Conservation (phyloP, 1,140 invertebrate genomes). For the Heliconius nattereri region DNA sequence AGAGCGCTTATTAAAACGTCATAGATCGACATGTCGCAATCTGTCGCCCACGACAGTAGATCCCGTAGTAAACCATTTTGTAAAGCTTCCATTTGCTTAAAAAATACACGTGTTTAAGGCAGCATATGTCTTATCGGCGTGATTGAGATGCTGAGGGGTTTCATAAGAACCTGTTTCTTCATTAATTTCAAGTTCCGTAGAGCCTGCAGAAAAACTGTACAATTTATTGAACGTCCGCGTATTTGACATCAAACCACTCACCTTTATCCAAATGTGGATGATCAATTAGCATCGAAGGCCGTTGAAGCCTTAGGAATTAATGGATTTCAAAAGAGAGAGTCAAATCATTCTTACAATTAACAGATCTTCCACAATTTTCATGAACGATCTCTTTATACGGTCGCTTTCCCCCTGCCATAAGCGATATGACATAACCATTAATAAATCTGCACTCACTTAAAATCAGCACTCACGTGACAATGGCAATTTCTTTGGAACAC, state of each 20-base stretch:
- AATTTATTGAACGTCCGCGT: constrained; percentile 44
- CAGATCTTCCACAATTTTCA: too few species aligned
- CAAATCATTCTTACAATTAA: too few species aligned
- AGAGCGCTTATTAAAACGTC: too few species aligned
- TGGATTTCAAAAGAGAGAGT: constrained; percentile 25
- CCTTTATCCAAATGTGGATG: constrained; percentile 37
- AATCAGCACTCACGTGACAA: too few species aligned
- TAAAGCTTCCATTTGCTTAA: constrained; percentile 42
- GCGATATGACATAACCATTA: too few species aligned
- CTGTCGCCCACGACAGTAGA: too few species aligned
- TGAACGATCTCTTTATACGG: too few species aligned
- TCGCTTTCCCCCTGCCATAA: too few species aligned
- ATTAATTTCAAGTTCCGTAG: constrained; percentile 41
- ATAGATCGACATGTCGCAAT: too few species aligned
- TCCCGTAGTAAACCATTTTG: constrained; percentile 17
- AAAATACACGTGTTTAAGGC: constrained; percentile 38
- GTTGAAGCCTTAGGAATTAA: constrained; percentile 29
- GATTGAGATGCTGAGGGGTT: constrained; percentile 17
- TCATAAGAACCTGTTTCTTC: constrained; percentile 35
- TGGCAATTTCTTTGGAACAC: too few species aligned
- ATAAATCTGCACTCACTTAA: too few species aligned
- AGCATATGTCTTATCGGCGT: constrained; percentile 38
- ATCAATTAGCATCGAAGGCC: constrained; percentile 34
- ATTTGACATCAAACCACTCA: constrained; percentile 42
- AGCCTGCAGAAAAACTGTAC: constrained; percentile 42